Percentiles rank a stretch among this genome's conserved stretches.
phyloP scores from a whole-genome alignment of 2,888 invertebrate genomes.

The Ophioninae sp. region DNA sequence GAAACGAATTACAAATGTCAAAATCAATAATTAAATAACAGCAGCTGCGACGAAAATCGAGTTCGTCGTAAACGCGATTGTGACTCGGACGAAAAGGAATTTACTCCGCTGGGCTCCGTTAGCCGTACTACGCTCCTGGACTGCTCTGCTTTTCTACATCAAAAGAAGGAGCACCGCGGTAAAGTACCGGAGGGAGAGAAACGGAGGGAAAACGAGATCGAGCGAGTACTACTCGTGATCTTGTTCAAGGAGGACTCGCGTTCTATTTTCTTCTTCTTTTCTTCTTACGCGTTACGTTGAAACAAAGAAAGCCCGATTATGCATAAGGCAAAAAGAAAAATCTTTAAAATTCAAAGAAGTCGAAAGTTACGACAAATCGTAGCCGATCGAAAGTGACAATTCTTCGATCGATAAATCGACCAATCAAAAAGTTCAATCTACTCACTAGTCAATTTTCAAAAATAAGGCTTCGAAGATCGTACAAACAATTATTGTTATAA shows the following conservation, averaged over 20 bases:
- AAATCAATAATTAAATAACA: constrained; percentile 1
- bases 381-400: constrained; percentile 1
- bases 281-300: neutral
- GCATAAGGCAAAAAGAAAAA: neutral
- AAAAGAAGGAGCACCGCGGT: constrained; percentile 23
- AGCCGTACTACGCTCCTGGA: constrained; percentile 32
- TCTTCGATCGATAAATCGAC: too few relatives aligned
- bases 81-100: constrained; percentile 13
- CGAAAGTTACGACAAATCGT: neutral
- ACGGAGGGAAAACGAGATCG: neutral
- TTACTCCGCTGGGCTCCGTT: constrained; percentile 44
- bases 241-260: neutral
- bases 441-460: too few relatives aligned
- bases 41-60: constrained; percentile 16
- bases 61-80: constrained; percentile 18
- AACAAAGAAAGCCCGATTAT: neutral
- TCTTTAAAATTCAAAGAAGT: neutral
- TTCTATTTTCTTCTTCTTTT: neutral
- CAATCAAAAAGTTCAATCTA: too few relatives aligned
- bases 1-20: constrained; percentile 12
- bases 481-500: too few relatives aligned
- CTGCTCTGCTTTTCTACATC: constrained; percentile 54
- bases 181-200: neutral
- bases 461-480: too few relatives aligned
- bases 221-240: constrained; percentile 19